phyloP scores from a whole-genome alignment of 2,888 invertebrate genomes.

The Bimastos eiseni region DNA sequence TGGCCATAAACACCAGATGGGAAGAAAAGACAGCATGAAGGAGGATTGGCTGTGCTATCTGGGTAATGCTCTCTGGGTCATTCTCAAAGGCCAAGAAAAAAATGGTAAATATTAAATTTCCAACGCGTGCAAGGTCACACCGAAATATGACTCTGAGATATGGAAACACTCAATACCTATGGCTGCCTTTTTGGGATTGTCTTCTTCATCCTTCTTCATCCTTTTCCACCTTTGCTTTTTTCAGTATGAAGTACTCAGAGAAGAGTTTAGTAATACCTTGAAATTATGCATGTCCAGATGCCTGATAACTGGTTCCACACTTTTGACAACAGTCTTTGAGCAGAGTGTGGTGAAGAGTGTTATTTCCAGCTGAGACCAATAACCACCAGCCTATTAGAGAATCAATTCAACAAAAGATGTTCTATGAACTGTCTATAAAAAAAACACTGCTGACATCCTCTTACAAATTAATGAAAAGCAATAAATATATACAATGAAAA shows the following conservation, averaged over 20 bases:
- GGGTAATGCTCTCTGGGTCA: too few relatives aligned
- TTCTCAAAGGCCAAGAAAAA: too few relatives aligned
- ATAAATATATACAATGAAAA: background rate
- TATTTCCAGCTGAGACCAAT: slow-evolving; percentile 50
- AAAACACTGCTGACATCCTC: background rate
- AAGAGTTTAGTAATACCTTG: slow-evolving; percentile 35
- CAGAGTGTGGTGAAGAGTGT: slow-evolving; percentile 50
- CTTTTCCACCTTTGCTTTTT: background rate
- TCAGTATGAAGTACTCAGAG: background rate
- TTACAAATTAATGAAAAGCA: background rate
- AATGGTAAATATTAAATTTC: too few relatives aligned
- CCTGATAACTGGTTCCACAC: slow-evolving; percentile 47
- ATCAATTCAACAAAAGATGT: background rate
- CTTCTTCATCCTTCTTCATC: background rate
- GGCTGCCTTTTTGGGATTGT: background rate
- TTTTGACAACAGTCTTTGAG: slow-evolving; percentile 43
- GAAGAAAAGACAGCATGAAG: background rate
- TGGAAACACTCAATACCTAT: too few relatives aligned
- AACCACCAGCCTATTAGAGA: slow-evolving; percentile 42
- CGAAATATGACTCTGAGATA: too few relatives aligned
- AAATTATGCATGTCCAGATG: slow-evolving; percentile 47
- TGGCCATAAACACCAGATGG: background rate
- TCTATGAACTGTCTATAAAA: background rate
- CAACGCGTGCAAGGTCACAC: too few relatives aligned
- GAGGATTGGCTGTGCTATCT: too few relatives aligned